Conservation (phyloP, 2,888 invertebrate species). For the Thymelicus acteon region DNA sequence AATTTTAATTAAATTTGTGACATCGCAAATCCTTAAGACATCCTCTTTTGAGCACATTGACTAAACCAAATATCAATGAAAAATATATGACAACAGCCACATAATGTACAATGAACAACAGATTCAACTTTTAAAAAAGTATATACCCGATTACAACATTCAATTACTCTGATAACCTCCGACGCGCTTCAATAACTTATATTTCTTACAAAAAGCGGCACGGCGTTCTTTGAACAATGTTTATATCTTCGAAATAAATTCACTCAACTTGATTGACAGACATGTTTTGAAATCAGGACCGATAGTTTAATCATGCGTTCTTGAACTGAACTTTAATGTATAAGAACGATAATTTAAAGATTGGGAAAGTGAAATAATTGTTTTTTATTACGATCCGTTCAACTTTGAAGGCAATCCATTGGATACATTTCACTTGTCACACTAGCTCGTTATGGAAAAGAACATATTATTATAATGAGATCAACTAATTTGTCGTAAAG, state of each 20-base stretch:
- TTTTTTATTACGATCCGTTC: constrained; percentile 22
- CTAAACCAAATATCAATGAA: background rate
- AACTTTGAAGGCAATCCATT: constrained; percentile 12
- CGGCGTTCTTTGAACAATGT: constrained; percentile 1
- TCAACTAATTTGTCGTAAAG: constrained; percentile 23
- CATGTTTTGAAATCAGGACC: constrained; percentile 23
- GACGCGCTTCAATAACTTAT: background rate
- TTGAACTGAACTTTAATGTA: constrained; percentile 19
- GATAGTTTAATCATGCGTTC: constrained; percentile 23
- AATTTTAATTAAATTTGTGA: too few species aligned
- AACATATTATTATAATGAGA: constrained; percentile 37
- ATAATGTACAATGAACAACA: background rate
- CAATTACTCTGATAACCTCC: background rate
- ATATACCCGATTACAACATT: background rate
- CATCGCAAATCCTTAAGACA: too few species aligned
- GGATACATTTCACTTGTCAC: constrained; percentile 32
- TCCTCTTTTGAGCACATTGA: background rate
- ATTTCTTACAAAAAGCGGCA: constrained; percentile 12
- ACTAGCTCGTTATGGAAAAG: constrained; percentile 28
- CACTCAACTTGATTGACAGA: constrained; percentile 20
- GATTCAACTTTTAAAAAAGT: background rate
- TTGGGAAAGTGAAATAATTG: constrained; percentile 25
- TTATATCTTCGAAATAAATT: constrained; percentile 4
- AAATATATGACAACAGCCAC: too few species aligned
- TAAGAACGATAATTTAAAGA: constrained; percentile 17